phyloP scores from a whole-genome alignment of 2,888 invertebrate genomes.

The Tridacna crocea region DNA sequence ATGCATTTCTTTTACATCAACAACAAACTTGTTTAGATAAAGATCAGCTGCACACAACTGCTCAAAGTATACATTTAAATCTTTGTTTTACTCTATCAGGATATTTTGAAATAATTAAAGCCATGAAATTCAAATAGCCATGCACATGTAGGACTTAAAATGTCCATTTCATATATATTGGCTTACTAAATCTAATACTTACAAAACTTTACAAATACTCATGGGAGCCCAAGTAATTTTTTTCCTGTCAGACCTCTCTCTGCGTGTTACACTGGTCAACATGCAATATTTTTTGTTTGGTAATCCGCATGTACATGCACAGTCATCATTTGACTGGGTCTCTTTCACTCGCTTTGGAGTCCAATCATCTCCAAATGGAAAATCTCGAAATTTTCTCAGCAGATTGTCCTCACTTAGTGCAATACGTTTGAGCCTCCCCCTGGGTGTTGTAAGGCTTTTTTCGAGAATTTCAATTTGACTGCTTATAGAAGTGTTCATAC shows the following conservation, averaged over 20 bases:
- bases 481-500: constrained; percentile 8
- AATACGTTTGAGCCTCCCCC: constrained; percentile 25
- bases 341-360: constrained; percentile 27
- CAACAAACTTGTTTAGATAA: too few species aligned
- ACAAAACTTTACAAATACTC: constrained; percentile 65
- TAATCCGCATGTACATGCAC: constrained; percentile 56
- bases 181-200: constrained; percentile 42
- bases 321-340: constrained; percentile 23
- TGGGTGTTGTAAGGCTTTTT: constrained; percentile 34
- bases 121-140: too few species aligned
- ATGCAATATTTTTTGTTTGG: constrained; percentile 64
- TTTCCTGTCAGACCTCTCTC: constrained; percentile 37
- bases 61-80: too few species aligned
- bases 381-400: constrained; percentile 40
- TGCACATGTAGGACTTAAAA: too few species aligned
- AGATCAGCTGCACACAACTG: too few species aligned
- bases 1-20: too few species aligned
- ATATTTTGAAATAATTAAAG: not conserved
- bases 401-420: constrained; percentile 23
- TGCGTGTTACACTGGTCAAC: constrained; percentile 49
- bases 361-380: constrained; percentile 53
- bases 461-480: constrained; percentile 37
- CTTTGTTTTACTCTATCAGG: too few species aligned
- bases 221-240: constrained; percentile 63
- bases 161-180: too few species aligned